Conservation (phyloP, 2,113 vertebrate species). For the Tragelaphus strepsiceros region DNA sequence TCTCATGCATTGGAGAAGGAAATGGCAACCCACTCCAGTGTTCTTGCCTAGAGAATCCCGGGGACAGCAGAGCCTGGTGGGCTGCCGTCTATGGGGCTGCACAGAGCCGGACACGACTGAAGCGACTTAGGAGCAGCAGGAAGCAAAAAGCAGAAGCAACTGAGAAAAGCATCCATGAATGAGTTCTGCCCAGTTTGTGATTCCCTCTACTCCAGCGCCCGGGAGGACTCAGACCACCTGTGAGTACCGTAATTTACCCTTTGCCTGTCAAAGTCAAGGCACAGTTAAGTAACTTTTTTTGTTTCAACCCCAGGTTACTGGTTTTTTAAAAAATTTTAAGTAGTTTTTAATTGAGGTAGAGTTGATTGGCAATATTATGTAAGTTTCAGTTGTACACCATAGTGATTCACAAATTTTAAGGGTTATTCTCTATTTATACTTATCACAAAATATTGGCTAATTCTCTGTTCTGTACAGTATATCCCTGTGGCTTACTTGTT, state of each 20-base stretch:
- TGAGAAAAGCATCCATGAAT: too few species aligned
- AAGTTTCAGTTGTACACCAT: background rate
- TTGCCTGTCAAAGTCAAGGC: background rate
- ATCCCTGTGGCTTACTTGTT: background rate
- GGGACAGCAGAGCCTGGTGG: too few species aligned
- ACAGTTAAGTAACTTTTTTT: background rate
- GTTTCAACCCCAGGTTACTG: background rate
- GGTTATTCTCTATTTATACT: background rate
- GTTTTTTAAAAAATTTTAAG: background rate
- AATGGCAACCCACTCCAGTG: too few species aligned
- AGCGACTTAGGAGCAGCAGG: too few species aligned
- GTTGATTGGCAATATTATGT: background rate
- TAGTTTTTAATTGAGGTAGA: background rate
- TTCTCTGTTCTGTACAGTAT: background rate
- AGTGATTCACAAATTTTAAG: background rate
- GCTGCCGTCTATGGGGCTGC: too few species aligned
- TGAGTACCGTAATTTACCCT: background rate
- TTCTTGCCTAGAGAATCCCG: too few species aligned
- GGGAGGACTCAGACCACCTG: background rate
- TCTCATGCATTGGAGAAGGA: too few species aligned
- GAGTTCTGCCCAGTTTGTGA: background rate
- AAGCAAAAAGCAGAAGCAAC: background rate
- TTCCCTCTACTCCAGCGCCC: background rate
- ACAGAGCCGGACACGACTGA: too few species aligned
- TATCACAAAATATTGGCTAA: background rate